Conservation (phyloP, 1,140 invertebrate species). For the Cyrtorhinus lividipennis region DNA sequence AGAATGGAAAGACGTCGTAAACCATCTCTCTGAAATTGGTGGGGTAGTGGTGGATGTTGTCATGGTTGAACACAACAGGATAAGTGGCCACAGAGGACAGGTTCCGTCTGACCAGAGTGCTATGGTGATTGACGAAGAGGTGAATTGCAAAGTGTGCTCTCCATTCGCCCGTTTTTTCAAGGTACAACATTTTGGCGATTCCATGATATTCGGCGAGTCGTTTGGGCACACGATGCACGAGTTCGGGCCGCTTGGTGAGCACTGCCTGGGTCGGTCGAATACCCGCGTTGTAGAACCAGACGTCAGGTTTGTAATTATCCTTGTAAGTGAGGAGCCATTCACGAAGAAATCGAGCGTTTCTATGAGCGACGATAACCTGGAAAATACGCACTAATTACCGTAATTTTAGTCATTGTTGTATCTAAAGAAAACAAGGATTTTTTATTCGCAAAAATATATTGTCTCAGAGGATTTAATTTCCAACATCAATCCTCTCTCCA, state of each 20-base stretch:
- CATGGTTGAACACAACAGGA: constrained; percentile 21
- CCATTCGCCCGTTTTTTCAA: constrained; percentile 14
- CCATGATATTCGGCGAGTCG: neutral
- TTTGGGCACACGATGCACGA: constrained; percentile 10
- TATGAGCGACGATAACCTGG: constrained; percentile 27
- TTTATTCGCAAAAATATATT: no score
- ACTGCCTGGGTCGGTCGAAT: constrained; percentile 25
- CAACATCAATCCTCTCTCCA: no score
- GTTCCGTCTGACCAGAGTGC: constrained; percentile 14
- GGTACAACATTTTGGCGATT: neutral
- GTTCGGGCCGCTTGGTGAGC: constrained; percentile 21
- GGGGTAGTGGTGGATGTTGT: constrained; percentile 20
- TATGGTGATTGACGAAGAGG: constrained; percentile 16
- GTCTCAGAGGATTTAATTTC: neutral
- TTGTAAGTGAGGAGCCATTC: constrained; percentile 28
- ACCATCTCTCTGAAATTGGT: constrained; percentile 21
- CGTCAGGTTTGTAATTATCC: constrained; percentile 21
- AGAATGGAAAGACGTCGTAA: constrained; percentile 18
- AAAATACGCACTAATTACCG: no score
- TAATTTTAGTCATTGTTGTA: no score
- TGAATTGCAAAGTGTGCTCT: constrained; percentile 14
- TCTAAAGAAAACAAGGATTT: no score
- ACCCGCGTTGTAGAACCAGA: constrained; percentile 30
- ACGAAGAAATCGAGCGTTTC: constrained; percentile 26
- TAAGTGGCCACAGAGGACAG: constrained; percentile 11